A percentile compares a stretch with the other conserved stretches of the same genome.
Conservation (phyloP, 1,140 invertebrate genomes). For the Ridgeia piscesae region DNA sequence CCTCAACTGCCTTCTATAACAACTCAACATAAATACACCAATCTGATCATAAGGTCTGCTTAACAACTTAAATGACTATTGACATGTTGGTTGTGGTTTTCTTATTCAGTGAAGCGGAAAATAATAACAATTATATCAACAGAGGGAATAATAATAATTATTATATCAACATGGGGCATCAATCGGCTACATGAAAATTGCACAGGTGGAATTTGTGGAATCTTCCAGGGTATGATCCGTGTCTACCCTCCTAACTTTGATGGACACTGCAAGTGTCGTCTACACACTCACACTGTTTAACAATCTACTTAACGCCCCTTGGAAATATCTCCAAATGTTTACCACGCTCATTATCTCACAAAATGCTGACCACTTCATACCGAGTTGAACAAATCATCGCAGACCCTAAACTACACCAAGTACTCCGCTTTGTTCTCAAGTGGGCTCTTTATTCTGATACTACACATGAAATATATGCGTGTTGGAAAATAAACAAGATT, state of each 20-base stretch:
- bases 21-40: not conserved
- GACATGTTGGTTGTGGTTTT: not conserved
- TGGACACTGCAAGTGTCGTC: not conserved
- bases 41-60: not conserved
- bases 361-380: not conserved
- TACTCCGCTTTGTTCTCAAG: not conserved
- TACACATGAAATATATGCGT: not conserved
- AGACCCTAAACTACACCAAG: not conserved
- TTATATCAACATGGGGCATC: not conserved
- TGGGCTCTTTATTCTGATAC: not conserved
- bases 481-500: not conserved
- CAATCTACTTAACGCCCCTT: not conserved
- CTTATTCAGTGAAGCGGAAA: not conserved
- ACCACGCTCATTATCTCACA: not conserved
- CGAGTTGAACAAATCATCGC: not conserved
- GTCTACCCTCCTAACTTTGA: not conserved
- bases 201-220: not conserved
- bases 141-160: not conserved
- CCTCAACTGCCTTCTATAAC: not conserved
- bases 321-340: not conserved
- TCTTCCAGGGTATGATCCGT: not conserved
- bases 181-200: too few species aligned
- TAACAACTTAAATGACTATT: not conserved
- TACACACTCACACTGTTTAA: not conserved
- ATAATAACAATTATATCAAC: slow-evolving; percentile 7